These are phyloP conservation scores for Sebastes minor DNA, from an alignment of 2,797 vertebrate species.

Conservation along the genomic window DNA sequence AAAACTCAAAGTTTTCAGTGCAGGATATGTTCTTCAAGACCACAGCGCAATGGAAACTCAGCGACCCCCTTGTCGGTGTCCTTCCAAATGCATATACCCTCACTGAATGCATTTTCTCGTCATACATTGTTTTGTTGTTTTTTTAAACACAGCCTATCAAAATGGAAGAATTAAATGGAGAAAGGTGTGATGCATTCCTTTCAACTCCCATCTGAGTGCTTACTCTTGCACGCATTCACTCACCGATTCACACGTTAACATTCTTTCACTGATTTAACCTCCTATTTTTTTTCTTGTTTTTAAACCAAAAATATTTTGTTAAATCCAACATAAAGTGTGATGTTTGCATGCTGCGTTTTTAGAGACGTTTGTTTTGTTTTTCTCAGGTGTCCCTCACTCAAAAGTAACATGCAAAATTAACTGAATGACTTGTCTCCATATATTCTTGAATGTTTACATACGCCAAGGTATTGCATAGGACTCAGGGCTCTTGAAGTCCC, in stretches of 20 bases:
- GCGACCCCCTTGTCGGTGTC: slow-evolving; percentile 34
- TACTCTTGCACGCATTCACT: slow-evolving; percentile 72
- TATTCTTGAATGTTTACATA: slow-evolving; percentile 79
- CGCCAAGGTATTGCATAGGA: slow-evolving; percentile 80
- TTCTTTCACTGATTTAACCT: slow-evolving; percentile 47
- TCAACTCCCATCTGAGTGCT: slow-evolving; percentile 80
- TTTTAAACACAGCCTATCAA: slow-evolving; percentile 70
- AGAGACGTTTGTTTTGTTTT: slow-evolving; percentile 72
- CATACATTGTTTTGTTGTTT: neutral
- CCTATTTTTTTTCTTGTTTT: slow-evolving; percentile 20
- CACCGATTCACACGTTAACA: slow-evolving; percentile 31
- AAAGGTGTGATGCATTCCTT: slow-evolving; percentile 81
- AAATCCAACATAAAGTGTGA: slow-evolving; percentile 76
- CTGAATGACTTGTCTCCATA: slow-evolving; percentile 80
- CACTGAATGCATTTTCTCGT: slow-evolving; percentile 50
- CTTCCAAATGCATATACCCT: slow-evolving; percentile 71
- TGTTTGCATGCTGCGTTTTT: slow-evolving; percentile 72
- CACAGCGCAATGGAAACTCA: slow-evolving; percentile 76
- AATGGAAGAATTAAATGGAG: slow-evolving; percentile 69
- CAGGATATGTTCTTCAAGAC: slow-evolving; percentile 86
- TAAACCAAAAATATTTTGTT: slow-evolving; percentile 48
- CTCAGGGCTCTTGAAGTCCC: slow-evolving; percentile 55
- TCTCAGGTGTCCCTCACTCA: slow-evolving; percentile 68
- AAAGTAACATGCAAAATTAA: slow-evolving; percentile 81
- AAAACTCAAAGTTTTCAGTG: slow-evolving; percentile 80